These are phyloP conservation scores for Periplaneta americana DNA, from an alignment of 1,140 invertebrate genomes.

Conservation along the genomic window DNA sequence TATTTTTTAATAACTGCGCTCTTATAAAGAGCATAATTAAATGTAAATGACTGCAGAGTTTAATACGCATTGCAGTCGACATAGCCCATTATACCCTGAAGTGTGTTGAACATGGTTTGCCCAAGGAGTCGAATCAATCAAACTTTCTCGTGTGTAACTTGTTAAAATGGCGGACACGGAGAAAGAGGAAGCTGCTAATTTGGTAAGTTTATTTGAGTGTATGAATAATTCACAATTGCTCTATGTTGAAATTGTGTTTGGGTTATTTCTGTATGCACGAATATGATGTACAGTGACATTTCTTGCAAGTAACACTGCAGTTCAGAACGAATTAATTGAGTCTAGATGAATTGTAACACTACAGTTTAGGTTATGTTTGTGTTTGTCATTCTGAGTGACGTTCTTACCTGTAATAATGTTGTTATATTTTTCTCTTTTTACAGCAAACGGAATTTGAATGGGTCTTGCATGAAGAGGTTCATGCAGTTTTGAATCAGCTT, in stretches of 20 bases:
- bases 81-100: no score
- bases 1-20: no score
- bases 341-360: no score
- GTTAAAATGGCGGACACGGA: conserved; percentile 67
- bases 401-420: not conserved
- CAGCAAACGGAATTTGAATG: conserved; percentile 93
- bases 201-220: conserved; percentile 53
- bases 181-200: conserved; percentile 77
- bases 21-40: no score
- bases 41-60: no score
- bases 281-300: not conserved
- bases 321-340: no score
- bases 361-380: not conserved
- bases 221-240: not conserved
- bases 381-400: conserved; percentile 23
- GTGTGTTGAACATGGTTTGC: no score
- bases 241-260: not conserved
- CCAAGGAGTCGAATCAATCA: no score
- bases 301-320: no score
- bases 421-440: conserved; percentile 33
- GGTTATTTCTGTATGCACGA: not conserved
- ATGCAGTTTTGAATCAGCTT: conserved; percentile 76
- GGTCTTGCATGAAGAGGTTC: conserved; percentile 84
- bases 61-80: no score
- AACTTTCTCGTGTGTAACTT: no score